These are phyloP conservation scores for Chionoecetes opilio DNA, from an alignment of 1,140 invertebrate species.

Conservation along the genomic window DNA sequence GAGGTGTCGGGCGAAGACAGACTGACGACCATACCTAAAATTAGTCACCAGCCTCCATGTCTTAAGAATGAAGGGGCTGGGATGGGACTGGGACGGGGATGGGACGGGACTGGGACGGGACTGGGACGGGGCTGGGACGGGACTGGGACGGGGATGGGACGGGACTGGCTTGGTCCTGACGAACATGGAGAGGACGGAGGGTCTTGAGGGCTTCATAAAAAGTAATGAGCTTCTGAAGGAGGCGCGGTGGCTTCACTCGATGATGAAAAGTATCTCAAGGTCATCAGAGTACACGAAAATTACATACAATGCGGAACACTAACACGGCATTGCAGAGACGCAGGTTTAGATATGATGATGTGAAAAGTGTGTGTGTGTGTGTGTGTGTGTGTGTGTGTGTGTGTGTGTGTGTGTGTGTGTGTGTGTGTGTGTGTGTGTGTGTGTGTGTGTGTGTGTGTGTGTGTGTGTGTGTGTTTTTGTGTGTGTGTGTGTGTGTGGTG, in stretches of 20 bases:
- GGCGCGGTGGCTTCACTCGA: slow-evolving; percentile 23
- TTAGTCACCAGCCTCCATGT: neutral
- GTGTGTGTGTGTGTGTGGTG: no score
- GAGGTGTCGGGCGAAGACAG: neutral
- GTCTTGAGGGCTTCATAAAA: neutral
- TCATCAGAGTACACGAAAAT: neutral
- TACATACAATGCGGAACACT: neutral
- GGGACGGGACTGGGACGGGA: no score
- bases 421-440: no score
- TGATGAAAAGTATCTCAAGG: neutral
- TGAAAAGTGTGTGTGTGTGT: no score
- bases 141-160: no score
- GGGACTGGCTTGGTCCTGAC: no score
- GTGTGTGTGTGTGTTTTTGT: no score
- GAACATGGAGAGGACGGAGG: neutral
- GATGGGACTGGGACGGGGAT: neutral
- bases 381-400: no score
- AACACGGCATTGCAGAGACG: neutral
- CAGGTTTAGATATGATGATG: neutral
- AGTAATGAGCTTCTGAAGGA: slow-evolving; percentile 19
- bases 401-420: no score
- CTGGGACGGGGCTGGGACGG: no score
- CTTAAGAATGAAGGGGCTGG: neutral
- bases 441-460: neutral
- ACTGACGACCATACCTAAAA: neutral